Base-by-base conservation (phyloP, 2,888 invertebrate species). In the Colletes collaris region DNA sequence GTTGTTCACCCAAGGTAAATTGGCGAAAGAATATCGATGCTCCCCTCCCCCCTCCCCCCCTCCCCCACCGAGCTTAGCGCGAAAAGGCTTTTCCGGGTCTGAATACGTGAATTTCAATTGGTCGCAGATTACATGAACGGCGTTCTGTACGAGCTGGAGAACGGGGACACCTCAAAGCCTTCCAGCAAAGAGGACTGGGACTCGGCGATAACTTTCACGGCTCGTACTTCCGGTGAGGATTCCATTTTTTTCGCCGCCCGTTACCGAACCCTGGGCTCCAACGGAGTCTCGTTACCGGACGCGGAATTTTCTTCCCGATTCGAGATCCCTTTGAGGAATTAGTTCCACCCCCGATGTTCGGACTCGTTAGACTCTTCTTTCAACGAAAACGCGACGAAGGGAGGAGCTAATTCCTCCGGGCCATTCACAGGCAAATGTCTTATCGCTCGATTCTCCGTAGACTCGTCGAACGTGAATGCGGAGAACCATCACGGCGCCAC, bases 151-250 rank as follows among this genome's bases (percentile, higher is more conserved):
- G 96, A 96, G 93, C 93, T 94, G 86, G 95, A 94, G 89, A 94
- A 94, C 82, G 93, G 93, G 79, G 95, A 95, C 84, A 94, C 94
- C 13, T 92, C 93, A 6, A 95, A 95, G 63, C 93, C 94, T 11
- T 94, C 95, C 65, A 94, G 93, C 80, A 94, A 94, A 86, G 96
- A 96, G 86, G 97, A 97, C 90, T 96, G 96, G 96, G 97, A 97
- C 92, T 96, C 96, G 93, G 97, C 97, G 90, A 97, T 98, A 88
- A 97, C 97, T 84, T 98, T 98, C 93, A 97, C 97, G 89, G 98
- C 97, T 81, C 96, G 97, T 94, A 96, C 97, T 93, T 96, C 96
- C 93, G 97, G 97, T 97, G 96, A 96, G 96, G 80, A 76, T 64
- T 59, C 11, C 3, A 16, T 56, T 58, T 19, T 19, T 68, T 59